These are phyloP conservation scores for Pristionchus mayeri DNA, from an alignment of 2,888 invertebrate genomes.

Conservation along the genomic window DNA sequence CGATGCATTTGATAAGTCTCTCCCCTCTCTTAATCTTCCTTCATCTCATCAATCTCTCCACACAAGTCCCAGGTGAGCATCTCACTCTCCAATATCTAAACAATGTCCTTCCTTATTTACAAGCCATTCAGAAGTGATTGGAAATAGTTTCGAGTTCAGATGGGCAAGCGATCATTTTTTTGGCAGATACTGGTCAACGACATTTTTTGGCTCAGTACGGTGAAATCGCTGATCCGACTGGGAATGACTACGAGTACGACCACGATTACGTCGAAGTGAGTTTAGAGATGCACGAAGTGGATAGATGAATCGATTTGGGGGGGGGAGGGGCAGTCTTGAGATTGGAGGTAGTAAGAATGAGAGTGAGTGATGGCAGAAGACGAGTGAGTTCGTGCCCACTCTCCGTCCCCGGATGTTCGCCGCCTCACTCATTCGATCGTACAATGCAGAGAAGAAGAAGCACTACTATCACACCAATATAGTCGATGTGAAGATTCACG, in stretches of 20 bases:
- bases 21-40: slow-evolving; percentile 9
- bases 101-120: no score
- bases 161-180: not conserved
- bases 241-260: slow-evolving; percentile 48
- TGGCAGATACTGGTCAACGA: slow-evolving; percentile 27
- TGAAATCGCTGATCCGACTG: slow-evolving; percentile 22
- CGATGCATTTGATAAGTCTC: slow-evolving; percentile 35
- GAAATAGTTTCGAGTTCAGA: no score
- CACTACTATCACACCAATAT: slow-evolving; percentile 48
- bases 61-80: slow-evolving; percentile 16
- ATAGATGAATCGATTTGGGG: no score
- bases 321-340: no score
- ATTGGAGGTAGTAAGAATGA: no score
- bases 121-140: no score
- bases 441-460: slow-evolving; percentile 17
- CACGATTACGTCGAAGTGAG: slow-evolving; percentile 46
- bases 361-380: no score
- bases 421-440: slow-evolving; percentile 20
- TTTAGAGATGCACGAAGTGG: not conserved
- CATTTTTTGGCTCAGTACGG: slow-evolving; percentile 30
- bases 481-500: slow-evolving; percentile 36
- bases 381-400: slow-evolving; percentile 47
- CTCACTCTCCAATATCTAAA: no score
- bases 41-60: slow-evolving; percentile 4
- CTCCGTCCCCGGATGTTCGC: slow-evolving; percentile 49